A percentile compares a stretch with the other conserved stretches of the same genome.
Conservation (phyloP, 2,797 vertebrate species). For the Hemibagrus guttatus region DNA sequence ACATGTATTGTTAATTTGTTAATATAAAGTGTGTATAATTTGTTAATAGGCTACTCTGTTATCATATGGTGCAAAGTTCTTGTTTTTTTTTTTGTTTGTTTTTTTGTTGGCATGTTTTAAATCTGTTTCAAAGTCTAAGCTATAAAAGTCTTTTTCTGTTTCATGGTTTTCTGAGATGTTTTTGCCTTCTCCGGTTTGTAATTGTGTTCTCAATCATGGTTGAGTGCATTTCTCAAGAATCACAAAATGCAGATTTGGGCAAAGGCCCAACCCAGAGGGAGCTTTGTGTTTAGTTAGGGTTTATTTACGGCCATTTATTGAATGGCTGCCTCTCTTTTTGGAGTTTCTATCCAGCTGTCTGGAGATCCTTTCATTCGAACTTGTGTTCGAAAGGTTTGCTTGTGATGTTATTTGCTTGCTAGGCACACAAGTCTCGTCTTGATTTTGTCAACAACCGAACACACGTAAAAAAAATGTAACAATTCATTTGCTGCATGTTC, state of each 20-base stretch:
- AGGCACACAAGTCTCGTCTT: not conserved
- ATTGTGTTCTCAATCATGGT: not conserved
- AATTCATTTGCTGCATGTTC: not conserved
- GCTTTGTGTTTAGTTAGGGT: constrained; percentile 1
- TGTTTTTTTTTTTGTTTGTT: no score
- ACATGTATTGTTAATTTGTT: not conserved
- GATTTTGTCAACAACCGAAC: not conserved
- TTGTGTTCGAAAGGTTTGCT: no score
- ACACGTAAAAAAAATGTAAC: not conserved
- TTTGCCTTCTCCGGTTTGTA: not conserved
- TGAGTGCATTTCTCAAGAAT: constrained; percentile 8
- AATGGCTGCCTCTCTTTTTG: not conserved
- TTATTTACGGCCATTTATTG: constrained; percentile 19
- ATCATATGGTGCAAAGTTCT: not conserved
- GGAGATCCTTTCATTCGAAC: not conserved
- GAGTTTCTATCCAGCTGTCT: constrained; percentile 4
- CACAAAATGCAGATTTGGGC: not conserved
- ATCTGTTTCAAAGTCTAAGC: no score
- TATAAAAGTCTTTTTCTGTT: no score
- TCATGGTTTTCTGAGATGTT: not conserved
- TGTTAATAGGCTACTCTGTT: not conserved
- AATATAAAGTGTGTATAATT: not conserved
- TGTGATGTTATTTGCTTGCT: no score
- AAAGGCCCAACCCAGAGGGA: not conserved
- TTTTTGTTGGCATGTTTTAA: not conserved